Evolutionary conservation across 2,113 vertebrate genomes (phyloP).

Genomic region (Passer domesticus): DNA sequence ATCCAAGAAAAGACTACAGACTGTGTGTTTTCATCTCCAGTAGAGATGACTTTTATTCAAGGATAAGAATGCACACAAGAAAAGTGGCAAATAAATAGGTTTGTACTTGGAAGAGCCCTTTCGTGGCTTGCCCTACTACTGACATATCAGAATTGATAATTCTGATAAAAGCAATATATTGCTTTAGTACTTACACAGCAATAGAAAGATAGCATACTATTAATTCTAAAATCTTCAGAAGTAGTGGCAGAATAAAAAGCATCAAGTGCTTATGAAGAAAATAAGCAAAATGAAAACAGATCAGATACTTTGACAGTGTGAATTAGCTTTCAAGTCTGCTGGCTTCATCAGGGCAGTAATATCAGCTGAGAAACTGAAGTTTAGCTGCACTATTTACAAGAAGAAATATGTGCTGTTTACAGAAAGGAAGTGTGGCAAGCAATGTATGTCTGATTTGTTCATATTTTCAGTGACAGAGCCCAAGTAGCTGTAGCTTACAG

Average conservation of each 20-base stretch:
- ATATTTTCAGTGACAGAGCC: background rate
- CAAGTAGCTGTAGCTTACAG: background rate
- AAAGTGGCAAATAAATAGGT: background rate
- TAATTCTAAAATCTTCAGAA: background rate
- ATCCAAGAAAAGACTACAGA: background rate
- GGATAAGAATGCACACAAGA: background rate
- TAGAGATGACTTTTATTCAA: background rate
- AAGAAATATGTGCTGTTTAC: background rate
- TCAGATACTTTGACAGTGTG: background rate
- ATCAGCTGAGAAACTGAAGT: background rate
- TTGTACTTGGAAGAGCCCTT: background rate
- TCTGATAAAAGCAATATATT: background rate
- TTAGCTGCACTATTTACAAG: background rate
- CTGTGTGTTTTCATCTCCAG: background rate
- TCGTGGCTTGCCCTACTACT: background rate
- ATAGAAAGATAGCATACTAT: background rate
- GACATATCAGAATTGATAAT: background rate
- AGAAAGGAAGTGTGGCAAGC: background rate
- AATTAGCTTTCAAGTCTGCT: background rate
- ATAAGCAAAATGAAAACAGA: background rate
- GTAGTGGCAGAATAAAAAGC: background rate
- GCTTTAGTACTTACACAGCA: background rate
- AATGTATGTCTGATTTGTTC: background rate
- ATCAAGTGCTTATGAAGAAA: background rate
- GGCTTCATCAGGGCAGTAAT: background rate